Evolutionary conservation across 1,140 invertebrate species (phyloP).

Genomic region (Ectropis grisescens): DNA sequence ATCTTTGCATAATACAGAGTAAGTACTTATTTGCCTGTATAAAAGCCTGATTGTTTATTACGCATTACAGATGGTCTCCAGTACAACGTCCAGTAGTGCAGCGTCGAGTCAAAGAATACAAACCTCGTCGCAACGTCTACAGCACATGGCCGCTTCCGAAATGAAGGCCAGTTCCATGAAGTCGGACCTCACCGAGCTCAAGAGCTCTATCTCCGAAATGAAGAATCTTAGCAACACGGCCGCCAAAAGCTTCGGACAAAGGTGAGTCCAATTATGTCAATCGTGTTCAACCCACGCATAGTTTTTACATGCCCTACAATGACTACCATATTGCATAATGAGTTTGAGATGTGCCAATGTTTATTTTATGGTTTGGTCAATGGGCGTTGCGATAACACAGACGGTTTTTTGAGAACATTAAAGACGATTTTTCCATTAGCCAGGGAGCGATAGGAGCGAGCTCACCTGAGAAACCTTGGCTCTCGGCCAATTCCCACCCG

Average conservation of each 20-base stretch:
- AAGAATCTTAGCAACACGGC: constrained; percentile 72
- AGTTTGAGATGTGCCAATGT: constrained; percentile 17
- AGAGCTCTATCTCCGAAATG: constrained; percentile 84
- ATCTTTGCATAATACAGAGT: no score
- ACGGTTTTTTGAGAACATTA: constrained; percentile 16
- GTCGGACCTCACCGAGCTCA: constrained; percentile 81
- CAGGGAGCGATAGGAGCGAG: constrained; percentile 30
- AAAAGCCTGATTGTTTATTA: no score
- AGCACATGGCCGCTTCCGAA: constrained; percentile 69
- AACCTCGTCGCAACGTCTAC: constrained; percentile 60
- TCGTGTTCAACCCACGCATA: no score
- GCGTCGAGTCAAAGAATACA: constrained; percentile 70
- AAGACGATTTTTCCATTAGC: constrained; percentile 22
- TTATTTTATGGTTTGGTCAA: constrained; percentile 28
- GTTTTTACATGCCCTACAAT: no score
- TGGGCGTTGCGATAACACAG: constrained; percentile 43
- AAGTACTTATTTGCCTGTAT: no score
- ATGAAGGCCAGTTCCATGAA: constrained; percentile 79
- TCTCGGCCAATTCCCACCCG: constrained; percentile 48
- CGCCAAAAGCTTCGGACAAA: constrained; percentile 67
- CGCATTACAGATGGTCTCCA: constrained; percentile 65
- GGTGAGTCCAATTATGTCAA: no score
- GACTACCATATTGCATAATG: no score
- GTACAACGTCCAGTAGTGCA: constrained; percentile 72
- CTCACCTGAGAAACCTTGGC: constrained; percentile 65